Evolutionary conservation across 1,140 invertebrate genomes (phyloP).

Genomic region (Drosophila grimshawi): DNA sequence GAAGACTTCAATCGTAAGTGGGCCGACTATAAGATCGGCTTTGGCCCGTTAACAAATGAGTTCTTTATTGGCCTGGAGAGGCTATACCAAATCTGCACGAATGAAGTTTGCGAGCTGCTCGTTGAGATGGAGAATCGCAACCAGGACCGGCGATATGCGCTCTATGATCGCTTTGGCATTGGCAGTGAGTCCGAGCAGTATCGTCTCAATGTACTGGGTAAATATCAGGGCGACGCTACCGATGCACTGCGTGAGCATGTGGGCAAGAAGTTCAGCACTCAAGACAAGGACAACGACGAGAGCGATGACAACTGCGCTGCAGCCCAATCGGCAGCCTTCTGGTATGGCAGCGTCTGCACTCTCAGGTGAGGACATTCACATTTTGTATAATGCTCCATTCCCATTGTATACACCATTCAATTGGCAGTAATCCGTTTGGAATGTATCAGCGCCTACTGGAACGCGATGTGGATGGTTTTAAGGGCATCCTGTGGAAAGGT

Average conservation of each 20-base stretch:
- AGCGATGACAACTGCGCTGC: conserved; percentile 59
- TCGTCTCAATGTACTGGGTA: conserved; percentile 58
- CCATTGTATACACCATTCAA: too few relatives aligned
- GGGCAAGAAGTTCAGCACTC: conserved; percentile 69
- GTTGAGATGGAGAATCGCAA: conserved; percentile 62
- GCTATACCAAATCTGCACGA: conserved; percentile 57
- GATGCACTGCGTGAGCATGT: conserved; percentile 63
- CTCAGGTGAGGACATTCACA: conserved; percentile 41
- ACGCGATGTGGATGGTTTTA: conserved; percentile 60
- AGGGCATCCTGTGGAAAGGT: conserved; percentile 65
- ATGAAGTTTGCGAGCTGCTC: conserved; percentile 62
- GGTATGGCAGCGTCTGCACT: conserved; percentile 61
- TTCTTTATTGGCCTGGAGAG: conserved; percentile 72
- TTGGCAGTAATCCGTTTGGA: conserved; percentile 64
- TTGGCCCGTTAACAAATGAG: conserved; percentile 45
- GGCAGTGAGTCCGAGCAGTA: conserved; percentile 67
- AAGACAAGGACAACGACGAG: conserved; percentile 63
- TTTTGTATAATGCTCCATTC: not conserved
- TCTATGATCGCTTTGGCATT: conserved; percentile 70
- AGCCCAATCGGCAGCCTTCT: conserved; percentile 63
- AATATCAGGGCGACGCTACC: conserved; percentile 57
- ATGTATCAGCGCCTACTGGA: conserved; percentile 56
- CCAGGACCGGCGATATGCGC: conserved; percentile 54
- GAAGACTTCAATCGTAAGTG: conserved; percentile 65
- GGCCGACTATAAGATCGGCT: conserved; percentile 68